These are phyloP conservation scores for Oncopodura yosiiana DNA, from an alignment of 1,140 invertebrate genomes.

Conservation along the genomic window DNA sequence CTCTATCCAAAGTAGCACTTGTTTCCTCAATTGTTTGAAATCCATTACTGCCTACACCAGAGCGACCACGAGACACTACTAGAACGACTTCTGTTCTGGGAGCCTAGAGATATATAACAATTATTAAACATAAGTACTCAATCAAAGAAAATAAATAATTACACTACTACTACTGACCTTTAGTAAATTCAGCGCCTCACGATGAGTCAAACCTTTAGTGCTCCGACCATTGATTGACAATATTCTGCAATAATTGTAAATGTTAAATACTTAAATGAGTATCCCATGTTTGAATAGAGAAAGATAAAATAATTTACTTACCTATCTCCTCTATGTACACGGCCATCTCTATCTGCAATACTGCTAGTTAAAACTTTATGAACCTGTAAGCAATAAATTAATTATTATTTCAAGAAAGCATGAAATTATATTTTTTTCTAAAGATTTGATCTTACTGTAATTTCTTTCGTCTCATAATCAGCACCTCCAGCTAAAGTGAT, in stretches of 20 bases:
- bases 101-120: constrained; percentile 42
- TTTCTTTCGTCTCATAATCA: constrained; percentile 82
- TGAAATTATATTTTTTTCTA: too few species aligned
- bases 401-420: too few species aligned
- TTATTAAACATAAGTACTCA: constrained; percentile 10
- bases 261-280: too few species aligned
- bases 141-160: not conserved
- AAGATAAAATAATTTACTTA: too few species aligned
- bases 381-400: constrained; percentile 57
- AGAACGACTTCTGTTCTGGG: constrained; percentile 57
- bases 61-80: constrained; percentile 48
- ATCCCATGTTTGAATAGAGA: too few species aligned
- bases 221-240: constrained; percentile 77
- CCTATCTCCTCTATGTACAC: constrained; percentile 73
- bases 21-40: constrained; percentile 35
- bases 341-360: constrained; percentile 71
- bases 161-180: constrained; percentile 50
- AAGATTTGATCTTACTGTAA: constrained; percentile 54
- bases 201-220: constrained; percentile 68
- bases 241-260: too few species aligned
- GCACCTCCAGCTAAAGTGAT: constrained; percentile 75
- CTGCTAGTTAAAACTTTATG: constrained; percentile 75
- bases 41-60: constrained; percentile 18
- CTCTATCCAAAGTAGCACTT: constrained; percentile 29
- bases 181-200: constrained; percentile 69